These are phyloP conservation scores for Rhingia rostrata DNA, from an alignment of 2,888 invertebrate species.

Conservation along the genomic window DNA sequence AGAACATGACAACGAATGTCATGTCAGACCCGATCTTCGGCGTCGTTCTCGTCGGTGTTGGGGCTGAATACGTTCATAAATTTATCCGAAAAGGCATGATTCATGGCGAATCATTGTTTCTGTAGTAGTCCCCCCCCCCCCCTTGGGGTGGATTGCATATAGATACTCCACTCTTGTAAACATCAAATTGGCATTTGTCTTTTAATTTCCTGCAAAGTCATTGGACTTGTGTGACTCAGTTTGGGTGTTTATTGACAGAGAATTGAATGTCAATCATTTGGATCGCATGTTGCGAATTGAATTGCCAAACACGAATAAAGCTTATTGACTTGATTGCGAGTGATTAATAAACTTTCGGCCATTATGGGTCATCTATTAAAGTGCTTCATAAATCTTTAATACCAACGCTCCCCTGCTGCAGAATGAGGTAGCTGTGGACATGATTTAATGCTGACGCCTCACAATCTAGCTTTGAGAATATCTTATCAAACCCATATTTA, in stretches of 20 bases:
- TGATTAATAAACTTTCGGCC: constrained; percentile 19
- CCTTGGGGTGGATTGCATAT: constrained; percentile 10
- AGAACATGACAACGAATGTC: constrained; percentile 60
- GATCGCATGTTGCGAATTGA: constrained; percentile 24
- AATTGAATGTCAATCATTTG: constrained; percentile 50
- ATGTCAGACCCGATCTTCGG: constrained; percentile 16
- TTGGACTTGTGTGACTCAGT: constrained; percentile 23
- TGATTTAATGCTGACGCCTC: no score
- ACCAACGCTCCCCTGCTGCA: neutral
- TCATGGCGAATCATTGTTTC: constrained; percentile 62
- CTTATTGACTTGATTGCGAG: constrained; percentile 43
- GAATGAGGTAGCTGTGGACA: neutral
- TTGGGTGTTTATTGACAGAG: constrained; percentile 4
- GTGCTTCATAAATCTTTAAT: neutral
- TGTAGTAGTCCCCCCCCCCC: no score
- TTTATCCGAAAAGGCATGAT: constrained; percentile 62
- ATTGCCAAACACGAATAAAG: constrained; percentile 13
- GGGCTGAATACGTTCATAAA: constrained; percentile 45
- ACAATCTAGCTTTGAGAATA: no score
- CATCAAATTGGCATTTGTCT: constrained; percentile 16
- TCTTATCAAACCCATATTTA: no score
- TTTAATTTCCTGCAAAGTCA: constrained; percentile 4
- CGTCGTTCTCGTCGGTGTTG: no score
- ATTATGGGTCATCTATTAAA: constrained; percentile 35
- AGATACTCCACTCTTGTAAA: neutral